These are phyloP conservation scores for Drosophila eugracilis DNA, from an alignment of 1,140 invertebrate genomes.

Conservation along the genomic window DNA sequence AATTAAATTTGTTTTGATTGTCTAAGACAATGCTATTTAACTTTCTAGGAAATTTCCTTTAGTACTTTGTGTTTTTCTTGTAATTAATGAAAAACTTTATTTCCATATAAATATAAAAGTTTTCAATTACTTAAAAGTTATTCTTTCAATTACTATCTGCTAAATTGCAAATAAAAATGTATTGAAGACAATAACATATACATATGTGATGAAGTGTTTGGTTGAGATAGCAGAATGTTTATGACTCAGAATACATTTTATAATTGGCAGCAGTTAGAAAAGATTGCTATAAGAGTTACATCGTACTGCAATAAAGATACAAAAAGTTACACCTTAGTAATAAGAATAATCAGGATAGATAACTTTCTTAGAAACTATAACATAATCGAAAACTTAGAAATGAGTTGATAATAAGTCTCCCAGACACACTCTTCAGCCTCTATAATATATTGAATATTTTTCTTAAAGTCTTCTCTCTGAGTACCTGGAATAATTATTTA, in stretches of 20 bases:
- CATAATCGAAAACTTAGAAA: too few relatives aligned
- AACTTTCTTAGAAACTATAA: too few relatives aligned
- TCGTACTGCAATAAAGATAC: background rate
- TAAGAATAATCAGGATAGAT: too few relatives aligned
- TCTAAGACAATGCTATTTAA: background rate
- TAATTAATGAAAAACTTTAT: background rate
- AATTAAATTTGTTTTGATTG: conserved; percentile 1
- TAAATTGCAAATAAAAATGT: background rate
- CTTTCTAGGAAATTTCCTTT: background rate
- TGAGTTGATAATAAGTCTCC: too few relatives aligned
- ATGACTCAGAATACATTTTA: too few relatives aligned
- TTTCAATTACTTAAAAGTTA: background rate
- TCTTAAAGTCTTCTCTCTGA: background rate
- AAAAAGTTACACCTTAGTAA: background rate
- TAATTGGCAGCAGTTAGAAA: background rate
- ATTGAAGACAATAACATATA: background rate
- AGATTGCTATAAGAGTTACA: background rate
- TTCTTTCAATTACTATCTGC: background rate
- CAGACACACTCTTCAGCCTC: too few relatives aligned
- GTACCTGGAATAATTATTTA: background rate
- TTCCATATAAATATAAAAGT: background rate
- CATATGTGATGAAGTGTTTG: background rate
- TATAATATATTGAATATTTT: too few relatives aligned
- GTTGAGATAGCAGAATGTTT: background rate
- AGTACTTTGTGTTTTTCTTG: background rate